Base-by-base conservation (phyloP, 2,888 invertebrate genomes). In the Leptopilina myrica region DNA sequence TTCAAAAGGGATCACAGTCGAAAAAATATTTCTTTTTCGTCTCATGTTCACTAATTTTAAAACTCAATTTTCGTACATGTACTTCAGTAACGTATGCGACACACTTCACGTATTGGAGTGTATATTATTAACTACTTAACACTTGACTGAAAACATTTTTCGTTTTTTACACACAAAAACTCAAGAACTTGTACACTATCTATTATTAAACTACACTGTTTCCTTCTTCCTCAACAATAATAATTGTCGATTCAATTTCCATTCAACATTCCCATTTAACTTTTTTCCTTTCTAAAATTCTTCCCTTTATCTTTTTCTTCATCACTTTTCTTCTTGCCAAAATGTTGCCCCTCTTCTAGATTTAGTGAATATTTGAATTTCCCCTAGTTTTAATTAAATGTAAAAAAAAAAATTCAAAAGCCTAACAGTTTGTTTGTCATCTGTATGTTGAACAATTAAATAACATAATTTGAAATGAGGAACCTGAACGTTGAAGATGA, bases 11-110 rank as follows among this genome's bases (percentile, higher is more conserved):
- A 86, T 79, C 84, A 84, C 79, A 83, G 80, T 80, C 81, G 78
- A 77, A 82, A 82, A 79, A 79, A 81, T 79, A 67, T 78, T 65
- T 62, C 78, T 76, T 73, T 78, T 84, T 64, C 83, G 83, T 84
- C 79, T 76, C 85, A 84, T 86, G 64, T 79, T 81, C 78, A 69
- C 67, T 64, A 26, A 8, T n/a, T 43, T 67, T 67, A 15, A 9
- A 46, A 46, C 43, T 15, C n/a, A 67, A 67, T 46, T 67, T 46
- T 46, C 67, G 9, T 46, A 43, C 49, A 49, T 46, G 9, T 20
- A 67, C 46, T 15, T 66, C 6, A n/a, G 46, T 66, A 15, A 8
- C 43, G n/a, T 15, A 46, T 46, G 15, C 46, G 15, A 67, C 67
- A 67, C 67, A 46, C 53, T 40, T 53, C 73, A 73, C 73, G 11